Conservation (phyloP, 2,888 invertebrate genomes). For the Megastigmus dorsalis region DNA sequence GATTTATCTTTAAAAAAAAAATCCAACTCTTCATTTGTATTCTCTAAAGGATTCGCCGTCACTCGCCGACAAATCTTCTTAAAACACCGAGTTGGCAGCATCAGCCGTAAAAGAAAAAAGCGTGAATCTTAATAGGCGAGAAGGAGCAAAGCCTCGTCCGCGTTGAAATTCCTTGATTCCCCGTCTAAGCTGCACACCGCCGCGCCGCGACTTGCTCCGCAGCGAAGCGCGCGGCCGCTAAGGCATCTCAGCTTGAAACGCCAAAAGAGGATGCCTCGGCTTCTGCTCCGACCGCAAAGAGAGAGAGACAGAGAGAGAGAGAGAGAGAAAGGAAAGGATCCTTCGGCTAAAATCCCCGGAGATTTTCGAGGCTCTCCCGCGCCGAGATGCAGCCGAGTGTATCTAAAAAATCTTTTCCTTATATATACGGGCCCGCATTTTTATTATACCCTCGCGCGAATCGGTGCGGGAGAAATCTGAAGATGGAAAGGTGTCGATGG, state of each 20-base stretch:
- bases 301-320: slow-evolving; percentile 24
- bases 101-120: neutral
- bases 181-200: slow-evolving; percentile 10
- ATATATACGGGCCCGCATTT: neutral
- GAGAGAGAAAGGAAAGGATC: slow-evolving; percentile 29
- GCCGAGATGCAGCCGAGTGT: slow-evolving; percentile 54
- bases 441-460: neutral
- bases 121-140: slow-evolving; percentile 8
- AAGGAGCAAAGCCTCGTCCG: neutral
- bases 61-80: slow-evolving; percentile 44
- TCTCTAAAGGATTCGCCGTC: neutral
- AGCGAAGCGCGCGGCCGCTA: slow-evolving; percentile 26
- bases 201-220: slow-evolving; percentile 18
- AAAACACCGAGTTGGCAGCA: slow-evolving; percentile 30
- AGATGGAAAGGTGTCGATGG: neutral
- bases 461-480: slow-evolving; percentile 18
- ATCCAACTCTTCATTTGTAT: too few relatives aligned
- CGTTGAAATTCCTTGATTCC: slow-evolving; percentile 45
- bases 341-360: slow-evolving; percentile 49
- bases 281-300: too few relatives aligned
- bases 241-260: slow-evolving; percentile 16
- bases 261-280: slow-evolving; percentile 29
- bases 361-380: slow-evolving; percentile 54
- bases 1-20: slow-evolving; percentile 4
- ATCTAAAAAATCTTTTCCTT: slow-evolving; percentile 60